Evolutionary conservation across 2,888 invertebrate species (phyloP), one percentile per base, ranked within the genome.

Genomic region (Synanthedon andrenaeformis): DNA sequence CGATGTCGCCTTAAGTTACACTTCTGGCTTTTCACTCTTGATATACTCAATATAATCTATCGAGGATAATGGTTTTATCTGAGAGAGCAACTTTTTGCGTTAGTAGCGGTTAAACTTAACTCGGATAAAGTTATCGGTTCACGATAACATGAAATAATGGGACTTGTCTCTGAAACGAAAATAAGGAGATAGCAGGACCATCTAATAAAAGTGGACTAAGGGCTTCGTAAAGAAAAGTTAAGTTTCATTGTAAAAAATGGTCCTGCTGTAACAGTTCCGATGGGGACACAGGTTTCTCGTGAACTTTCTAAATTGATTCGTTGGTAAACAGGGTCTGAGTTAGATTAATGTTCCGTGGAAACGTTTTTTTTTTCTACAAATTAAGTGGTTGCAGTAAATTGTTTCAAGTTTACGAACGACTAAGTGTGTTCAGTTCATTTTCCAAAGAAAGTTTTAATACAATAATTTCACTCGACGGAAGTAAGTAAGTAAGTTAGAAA

Each of bases 101-200:
- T 58, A 64, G 65, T 64, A 61, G 66, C 62, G 61, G 64, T 60
- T 64, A 66, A 64, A 69, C 62, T 69, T 66, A 58, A 61, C 57
- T 55, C 54, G 63, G 72, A 77, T 75, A 77, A 74, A 73, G 69
- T 76, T 72, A 70, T 75, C 75, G 70, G 69, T 69, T 67, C 73
- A 63, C 70, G 79, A 82, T 82, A 84, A 83, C 78, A 67, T 66
- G 73, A 74, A 83, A 73, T 82, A 82, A 85, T 81, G 81, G 76
- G 67, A 69, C 69, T 71, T 70, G 73, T 68, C 70, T 63, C 62
- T 66, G 62, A 64, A 28, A 52, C 50, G 49, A 71, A 72, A 76
- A 80, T 76, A 71, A 77, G 67, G 65, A 77, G 81, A 83, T 79
- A 82, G 73, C 70, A 63, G 62, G 64, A 56, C 62, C 65, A 59